These are phyloP conservation scores for Alligator mississippiensis DNA, from an alignment of 2,113 vertebrate species.

Conservation along the genomic window DNA sequence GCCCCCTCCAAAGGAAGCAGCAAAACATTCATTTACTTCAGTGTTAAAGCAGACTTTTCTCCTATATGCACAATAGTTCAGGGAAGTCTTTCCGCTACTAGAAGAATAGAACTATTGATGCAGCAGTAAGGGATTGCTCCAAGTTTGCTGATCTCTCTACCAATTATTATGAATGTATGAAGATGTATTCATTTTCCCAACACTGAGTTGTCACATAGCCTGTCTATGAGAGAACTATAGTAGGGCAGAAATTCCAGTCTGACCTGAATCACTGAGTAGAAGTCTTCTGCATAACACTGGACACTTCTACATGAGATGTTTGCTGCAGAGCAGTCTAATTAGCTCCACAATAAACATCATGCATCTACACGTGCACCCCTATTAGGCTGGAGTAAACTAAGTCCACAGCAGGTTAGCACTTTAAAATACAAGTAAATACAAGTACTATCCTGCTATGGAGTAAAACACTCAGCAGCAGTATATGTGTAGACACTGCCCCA, in stretches of 20 bases:
- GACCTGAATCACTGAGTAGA: constrained; percentile 9
- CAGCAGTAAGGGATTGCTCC: neutral
- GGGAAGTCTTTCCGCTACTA: neutral
- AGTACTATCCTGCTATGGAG: too few relatives aligned
- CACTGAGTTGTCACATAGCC: neutral
- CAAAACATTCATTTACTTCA: neutral
- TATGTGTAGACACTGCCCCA: too few relatives aligned
- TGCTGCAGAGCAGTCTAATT: too few relatives aligned
- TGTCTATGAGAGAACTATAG: neutral
- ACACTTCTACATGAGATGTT: too few relatives aligned
- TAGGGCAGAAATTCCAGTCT: constrained; percentile 4
- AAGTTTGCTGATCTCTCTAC: neutral
- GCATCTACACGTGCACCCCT: too few relatives aligned
- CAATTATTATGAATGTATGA: neutral
- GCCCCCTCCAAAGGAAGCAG: neutral
- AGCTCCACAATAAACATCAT: too few relatives aligned
- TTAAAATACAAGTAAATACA: too few relatives aligned
- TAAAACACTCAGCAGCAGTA: too few relatives aligned
- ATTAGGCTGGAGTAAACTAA: too few relatives aligned
- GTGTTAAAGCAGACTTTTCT: neutral
- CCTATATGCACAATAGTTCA: constrained; percentile 4
- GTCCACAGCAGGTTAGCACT: too few relatives aligned
- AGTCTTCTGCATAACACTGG: neutral
- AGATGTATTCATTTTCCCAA: constrained; percentile 37
- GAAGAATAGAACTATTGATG: neutral